Conservation (phyloP, 2,113 vertebrate species). For the Stegostoma tigrinum region DNA sequence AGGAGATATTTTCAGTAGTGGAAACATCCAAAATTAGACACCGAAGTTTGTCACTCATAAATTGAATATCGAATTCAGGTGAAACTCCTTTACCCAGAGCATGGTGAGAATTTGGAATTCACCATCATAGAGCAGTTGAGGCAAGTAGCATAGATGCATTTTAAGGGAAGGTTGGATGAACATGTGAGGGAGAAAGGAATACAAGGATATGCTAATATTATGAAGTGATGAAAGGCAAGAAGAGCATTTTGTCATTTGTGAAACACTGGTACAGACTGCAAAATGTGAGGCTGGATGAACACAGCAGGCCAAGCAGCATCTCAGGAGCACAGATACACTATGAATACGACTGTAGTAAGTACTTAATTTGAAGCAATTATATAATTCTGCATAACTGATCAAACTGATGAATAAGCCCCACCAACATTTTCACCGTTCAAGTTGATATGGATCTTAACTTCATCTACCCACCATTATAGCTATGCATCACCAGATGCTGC, state of each 20-base stretch:
- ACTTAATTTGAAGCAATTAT: background rate
- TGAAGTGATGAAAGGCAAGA: background rate
- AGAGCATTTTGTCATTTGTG: background rate
- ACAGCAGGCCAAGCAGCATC: too few relatives aligned
- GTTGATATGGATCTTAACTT: background rate
- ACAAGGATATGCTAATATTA: background rate
- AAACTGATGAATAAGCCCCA: background rate
- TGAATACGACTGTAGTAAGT: background rate
- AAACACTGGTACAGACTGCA: background rate
- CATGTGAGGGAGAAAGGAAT: background rate
- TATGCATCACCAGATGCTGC: background rate
- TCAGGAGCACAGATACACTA: background rate
- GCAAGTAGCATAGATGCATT: background rate
- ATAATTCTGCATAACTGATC: background rate
- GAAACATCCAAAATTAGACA: background rate
- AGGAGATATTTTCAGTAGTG: background rate
- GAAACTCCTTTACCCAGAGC: background rate
- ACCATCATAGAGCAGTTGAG: background rate
- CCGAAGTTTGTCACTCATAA: background rate
- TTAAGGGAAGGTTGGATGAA: background rate
- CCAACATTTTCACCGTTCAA: background rate
- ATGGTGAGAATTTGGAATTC: background rate
- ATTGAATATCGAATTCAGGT: background rate
- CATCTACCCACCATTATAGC: background rate
- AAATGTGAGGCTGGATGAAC: too few relatives aligned